Evolutionary conservation across 1,140 invertebrate species (phyloP).

Genomic region (Laupala kohalensis): DNA sequence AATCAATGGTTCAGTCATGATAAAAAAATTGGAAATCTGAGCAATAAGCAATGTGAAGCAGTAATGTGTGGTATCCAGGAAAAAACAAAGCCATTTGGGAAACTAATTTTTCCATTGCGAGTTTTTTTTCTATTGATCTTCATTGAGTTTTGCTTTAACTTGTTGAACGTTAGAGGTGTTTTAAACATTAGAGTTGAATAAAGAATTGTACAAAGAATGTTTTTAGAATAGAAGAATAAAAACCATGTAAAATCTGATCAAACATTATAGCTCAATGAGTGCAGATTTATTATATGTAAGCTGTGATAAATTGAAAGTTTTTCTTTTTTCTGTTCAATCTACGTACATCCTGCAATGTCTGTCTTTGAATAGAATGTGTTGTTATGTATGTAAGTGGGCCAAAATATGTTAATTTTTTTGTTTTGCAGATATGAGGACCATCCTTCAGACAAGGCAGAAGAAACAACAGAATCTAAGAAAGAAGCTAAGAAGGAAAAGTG

Average conservation of each 20-base stretch:
- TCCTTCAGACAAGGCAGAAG: slow-evolving; percentile 34
- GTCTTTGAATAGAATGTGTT: slow-evolving; percentile 4
- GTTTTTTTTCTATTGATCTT: no score
- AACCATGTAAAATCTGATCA: slow-evolving; percentile 21
- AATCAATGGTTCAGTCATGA: no score
- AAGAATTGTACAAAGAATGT: no score
- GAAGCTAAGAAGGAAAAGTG: slow-evolving; percentile 32
- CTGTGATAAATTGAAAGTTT: slow-evolving; percentile 8
- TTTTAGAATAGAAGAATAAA: no score
- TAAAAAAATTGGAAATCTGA: no score
- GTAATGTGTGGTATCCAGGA: no score
- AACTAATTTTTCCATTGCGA: no score
- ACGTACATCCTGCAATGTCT: slow-evolving; percentile 7
- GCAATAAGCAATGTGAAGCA: no score
- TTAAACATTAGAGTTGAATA: no score
- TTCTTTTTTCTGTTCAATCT: background rate
- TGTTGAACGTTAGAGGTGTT: no score
- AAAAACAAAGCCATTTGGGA: no score
- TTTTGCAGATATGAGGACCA: slow-evolving; percentile 48
- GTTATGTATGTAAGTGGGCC: background rate
- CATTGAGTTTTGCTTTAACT: no score
- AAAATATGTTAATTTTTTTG: slow-evolving; percentile 9
- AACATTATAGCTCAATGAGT: slow-evolving; percentile 22
- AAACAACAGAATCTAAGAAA: slow-evolving; percentile 28
- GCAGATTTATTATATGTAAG: slow-evolving; percentile 23